Evolutionary conservation across 2,113 vertebrate genomes (phyloP), one percentile per base, ranked within the genome.

Genomic region (Platichthys flesus): DNA sequence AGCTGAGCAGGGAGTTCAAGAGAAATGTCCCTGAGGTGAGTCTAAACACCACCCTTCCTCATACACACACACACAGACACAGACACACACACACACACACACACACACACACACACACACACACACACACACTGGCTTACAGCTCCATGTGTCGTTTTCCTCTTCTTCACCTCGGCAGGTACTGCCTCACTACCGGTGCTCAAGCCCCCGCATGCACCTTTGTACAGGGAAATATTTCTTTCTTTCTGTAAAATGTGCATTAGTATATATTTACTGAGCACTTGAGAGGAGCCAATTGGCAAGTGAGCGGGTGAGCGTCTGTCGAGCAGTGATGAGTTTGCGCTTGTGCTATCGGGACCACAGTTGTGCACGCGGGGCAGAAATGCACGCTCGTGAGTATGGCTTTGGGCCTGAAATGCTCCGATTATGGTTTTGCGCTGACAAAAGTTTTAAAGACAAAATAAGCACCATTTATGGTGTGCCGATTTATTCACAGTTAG

Each of bases 1-100:
- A 97, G 93, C 95, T 98, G 95, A 95, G 96, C 87, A 92, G 93
- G 90, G 98, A 98, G 95, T 99, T 99, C 94, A 96, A 96, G 95
- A 96, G 95, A 94, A 98, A 97, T 94, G 95, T 96, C 94, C 97
- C 98, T 80, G 96, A 97, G 96, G 96, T 97, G 95, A 93, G 95
- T 92, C 85, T 83, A 24, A 4, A 52, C 4, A 23, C 23, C 15
- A 21, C 65, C 56, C 24, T 55, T 28, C 51, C 56, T 14, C 6
- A 7, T 47, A 20, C 16, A 40, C 14, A 61, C 13, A 37, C 9
- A 61, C 12, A 31, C 47, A 31, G 3, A 28, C 28, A 28, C 28
- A 28, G 4, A 28, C 4, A 28, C 28, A 28, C 28, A 28, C 28
- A 5, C 28, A 28, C 28, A 28, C 28, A 28, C 28, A 28, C 28